A percentile compares a stretch with the other conserved stretches of the same genome.
Conservation (phyloP, 2,113 vertebrate genomes). For the Amblyornis subalaris region DNA sequence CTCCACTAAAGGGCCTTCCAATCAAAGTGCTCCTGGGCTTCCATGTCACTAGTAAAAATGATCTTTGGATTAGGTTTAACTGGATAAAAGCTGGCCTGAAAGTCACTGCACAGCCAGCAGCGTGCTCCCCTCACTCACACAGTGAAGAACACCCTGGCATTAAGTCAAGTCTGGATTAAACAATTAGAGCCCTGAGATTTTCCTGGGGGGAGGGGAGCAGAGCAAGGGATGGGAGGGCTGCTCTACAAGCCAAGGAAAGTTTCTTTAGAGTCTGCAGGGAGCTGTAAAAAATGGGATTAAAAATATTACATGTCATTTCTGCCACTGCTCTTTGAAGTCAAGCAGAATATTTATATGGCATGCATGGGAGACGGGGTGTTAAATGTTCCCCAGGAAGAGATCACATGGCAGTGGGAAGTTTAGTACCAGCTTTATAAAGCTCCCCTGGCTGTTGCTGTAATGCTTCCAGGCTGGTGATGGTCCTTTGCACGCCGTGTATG, state of each 20-base stretch:
- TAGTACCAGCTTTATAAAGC: conserved; percentile 32
- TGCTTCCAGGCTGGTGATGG: not conserved
- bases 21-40: not conserved
- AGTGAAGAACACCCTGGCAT: conserved; percentile 31
- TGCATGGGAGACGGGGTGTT: conserved; percentile 54
- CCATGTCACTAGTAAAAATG: conserved; percentile 21
- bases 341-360: conserved; percentile 45
- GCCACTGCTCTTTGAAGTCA: conserved; percentile 56
- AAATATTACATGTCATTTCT: conserved; percentile 60
- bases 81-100: conserved; percentile 35
- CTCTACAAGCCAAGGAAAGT: conserved; percentile 41
- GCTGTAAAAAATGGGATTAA: conserved; percentile 64
- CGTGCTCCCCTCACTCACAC: not conserved
- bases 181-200: conserved; percentile 56
- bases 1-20: not conserved
- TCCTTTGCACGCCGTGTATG: not conserved
- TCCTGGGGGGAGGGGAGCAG: not conserved
- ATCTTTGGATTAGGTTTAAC: conserved; percentile 56
- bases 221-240: not conserved
- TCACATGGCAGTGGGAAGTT: conserved; percentile 54
- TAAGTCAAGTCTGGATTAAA: conserved; percentile 56
- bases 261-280: conserved; percentile 59
- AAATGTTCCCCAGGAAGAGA: conserved; percentile 58
- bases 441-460: not conserved
- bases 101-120: conserved; percentile 19